A percentile compares a stretch with the other conserved stretches of the same genome.
Conservation (phyloP, 1,140 invertebrate species). For the Pseudachorutes palmiensis region DNA sequence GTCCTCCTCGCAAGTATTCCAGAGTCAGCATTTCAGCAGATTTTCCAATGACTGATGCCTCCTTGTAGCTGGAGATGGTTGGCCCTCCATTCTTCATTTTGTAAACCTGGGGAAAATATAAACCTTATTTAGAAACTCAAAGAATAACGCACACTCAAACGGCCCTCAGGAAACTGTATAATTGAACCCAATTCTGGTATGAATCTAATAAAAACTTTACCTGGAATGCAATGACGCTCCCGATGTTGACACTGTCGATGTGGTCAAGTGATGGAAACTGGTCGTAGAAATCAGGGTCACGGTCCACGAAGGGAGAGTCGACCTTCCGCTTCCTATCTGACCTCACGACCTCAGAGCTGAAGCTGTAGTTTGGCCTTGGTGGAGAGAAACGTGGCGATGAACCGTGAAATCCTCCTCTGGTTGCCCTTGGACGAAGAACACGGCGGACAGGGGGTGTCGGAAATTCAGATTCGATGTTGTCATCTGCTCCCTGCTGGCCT, state of each 20-base stretch:
- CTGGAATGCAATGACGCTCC: constrained; percentile 6
- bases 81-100: neutral
- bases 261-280: neutral
- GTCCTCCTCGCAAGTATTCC: constrained; percentile 1
- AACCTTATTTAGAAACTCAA: neutral
- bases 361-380: neutral
- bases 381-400: neutral
- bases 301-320: neutral
- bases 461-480: too few relatives aligned
- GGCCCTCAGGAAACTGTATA: too few relatives aligned
- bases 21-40: neutral
- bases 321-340: neutral
- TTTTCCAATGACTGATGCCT: neutral
- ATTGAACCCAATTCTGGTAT: neutral
- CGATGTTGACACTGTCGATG: neutral
- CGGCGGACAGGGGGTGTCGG: neutral
- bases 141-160: neutral
- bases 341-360: neutral
- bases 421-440: neutral
- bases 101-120: neutral
- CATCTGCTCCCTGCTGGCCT: neutral
- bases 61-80: neutral
- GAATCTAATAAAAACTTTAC: neutral
- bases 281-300: neutral
- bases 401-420: neutral